phyloP scores from a whole-genome alignment of 2,888 invertebrate species.

The Drosophila neonasuta region DNA sequence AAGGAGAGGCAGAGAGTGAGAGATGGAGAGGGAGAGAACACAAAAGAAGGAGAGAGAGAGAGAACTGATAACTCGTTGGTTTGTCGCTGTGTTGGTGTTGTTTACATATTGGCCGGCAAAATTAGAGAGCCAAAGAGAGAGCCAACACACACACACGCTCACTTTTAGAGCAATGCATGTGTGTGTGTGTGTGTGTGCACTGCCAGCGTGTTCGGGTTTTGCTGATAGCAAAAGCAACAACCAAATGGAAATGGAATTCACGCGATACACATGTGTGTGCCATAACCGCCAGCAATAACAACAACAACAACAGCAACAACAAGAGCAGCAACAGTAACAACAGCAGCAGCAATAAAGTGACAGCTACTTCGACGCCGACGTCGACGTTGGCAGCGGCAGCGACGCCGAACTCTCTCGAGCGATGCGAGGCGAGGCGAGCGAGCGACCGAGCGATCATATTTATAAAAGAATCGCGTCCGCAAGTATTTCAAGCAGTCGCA shows the following conservation, averaged over 20 bases:
- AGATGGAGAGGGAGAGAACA: neutral
- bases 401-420: conserved; percentile 49
- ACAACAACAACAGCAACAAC: conserved; percentile 17
- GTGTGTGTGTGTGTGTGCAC: conserved; percentile 14
- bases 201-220: conserved; percentile 64
- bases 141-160: conserved; percentile 16
- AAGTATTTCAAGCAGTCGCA: conserved; percentile 77
- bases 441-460: conserved; percentile 66
- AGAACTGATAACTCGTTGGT: conserved; percentile 65
- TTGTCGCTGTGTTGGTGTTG: conserved; percentile 60
- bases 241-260: conserved; percentile 65
- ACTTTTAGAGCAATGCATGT: conserved; percentile 1
- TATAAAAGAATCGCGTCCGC: conserved; percentile 80
- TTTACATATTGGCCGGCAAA: conserved; percentile 75
- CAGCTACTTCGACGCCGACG: conserved; percentile 15
- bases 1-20: conserved; percentile 1
- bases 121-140: conserved; percentile 38
- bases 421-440: conserved; percentile 6
- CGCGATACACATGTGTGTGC: conserved; percentile 73
- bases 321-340: conserved; percentile 25
- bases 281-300: conserved; percentile 21
- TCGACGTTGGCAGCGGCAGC: conserved; percentile 19
- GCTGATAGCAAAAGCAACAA: conserved; percentile 66
- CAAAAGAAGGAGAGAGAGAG: conserved; percentile 1
- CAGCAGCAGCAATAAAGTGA: conserved; percentile 19